Conservation (phyloP, 2,113 vertebrate species). For the Macrotis lagotis region DNA sequence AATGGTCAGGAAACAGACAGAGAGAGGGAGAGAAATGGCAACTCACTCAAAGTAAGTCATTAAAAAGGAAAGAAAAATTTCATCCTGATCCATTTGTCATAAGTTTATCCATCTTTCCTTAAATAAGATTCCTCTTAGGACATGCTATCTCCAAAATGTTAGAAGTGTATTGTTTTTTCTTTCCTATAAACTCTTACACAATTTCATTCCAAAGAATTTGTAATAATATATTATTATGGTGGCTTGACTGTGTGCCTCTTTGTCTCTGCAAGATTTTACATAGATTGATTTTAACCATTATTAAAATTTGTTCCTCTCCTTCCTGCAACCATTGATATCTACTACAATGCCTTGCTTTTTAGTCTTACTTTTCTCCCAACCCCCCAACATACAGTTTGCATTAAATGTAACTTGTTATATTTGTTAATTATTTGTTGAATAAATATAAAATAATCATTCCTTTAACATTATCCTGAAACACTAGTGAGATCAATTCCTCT, state of each 20-base stretch:
- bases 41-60: not conserved
- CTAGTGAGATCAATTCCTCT: not conserved
- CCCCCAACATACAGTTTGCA: not conserved
- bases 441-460: not conserved
- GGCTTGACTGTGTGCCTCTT: not conserved
- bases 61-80: not conserved
- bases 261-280: not conserved
- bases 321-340: not conserved
- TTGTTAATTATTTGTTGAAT: not conserved
- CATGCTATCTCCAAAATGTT: not conserved
- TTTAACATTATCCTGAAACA: not conserved
- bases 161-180: not conserved
- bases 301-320: not conserved
- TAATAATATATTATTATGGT: not conserved
- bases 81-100: not conserved
- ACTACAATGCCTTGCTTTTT: not conserved
- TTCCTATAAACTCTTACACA: not conserved
- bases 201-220: not conserved
- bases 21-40: too few species aligned
- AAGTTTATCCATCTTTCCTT: not conserved
- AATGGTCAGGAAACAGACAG: conserved; percentile 10
- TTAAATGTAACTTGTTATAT: not conserved
- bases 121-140: not conserved
- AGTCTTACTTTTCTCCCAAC: not conserved
- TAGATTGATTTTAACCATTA: not conserved